A percentile compares a stretch with the other conserved stretches of the same genome.
Evolutionary conservation across 2,888 invertebrate genomes (phyloP).

Genomic region (Dione vanillae): DNA sequence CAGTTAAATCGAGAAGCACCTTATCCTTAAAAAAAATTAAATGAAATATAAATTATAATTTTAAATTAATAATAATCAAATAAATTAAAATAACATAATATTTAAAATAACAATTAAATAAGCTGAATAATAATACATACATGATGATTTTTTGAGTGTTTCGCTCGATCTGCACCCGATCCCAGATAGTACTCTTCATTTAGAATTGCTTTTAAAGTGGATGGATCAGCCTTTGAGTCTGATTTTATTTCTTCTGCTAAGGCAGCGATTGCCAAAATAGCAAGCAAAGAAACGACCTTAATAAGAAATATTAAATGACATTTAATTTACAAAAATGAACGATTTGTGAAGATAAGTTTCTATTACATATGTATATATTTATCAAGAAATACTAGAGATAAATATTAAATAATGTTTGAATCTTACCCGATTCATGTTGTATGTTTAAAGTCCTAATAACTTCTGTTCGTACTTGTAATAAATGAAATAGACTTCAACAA

Average conservation of each 20-base stretch:
- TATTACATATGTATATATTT: neutral
- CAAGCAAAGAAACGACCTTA: constrained; percentile 33
- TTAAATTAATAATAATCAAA: no score
- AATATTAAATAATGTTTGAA: neutral
- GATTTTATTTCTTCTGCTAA: constrained; percentile 29
- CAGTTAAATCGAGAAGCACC: constrained; percentile 31
- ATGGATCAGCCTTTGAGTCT: constrained; percentile 32
- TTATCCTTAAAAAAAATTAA: constrained; percentile 30
- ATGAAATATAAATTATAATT: no score
- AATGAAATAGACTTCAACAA: constrained; percentile 29
- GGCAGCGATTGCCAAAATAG: constrained; percentile 30
- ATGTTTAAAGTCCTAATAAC: constrained; percentile 22
- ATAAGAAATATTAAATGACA: neutral
- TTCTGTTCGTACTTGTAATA: constrained; percentile 26
- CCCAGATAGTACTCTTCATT: constrained; percentile 38
- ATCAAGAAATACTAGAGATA: no score
- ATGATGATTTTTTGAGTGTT: constrained; percentile 8
- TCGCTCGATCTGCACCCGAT: constrained; percentile 25
- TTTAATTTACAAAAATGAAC: neutral
- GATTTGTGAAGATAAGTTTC: neutral
- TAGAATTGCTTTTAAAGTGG: constrained; percentile 28
- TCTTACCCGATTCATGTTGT: constrained; percentile 41
- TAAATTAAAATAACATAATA: no score
- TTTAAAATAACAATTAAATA: no score
- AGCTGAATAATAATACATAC: constrained; percentile 14